Evolutionary conservation across 1,140 invertebrate species (phyloP).

Genomic region (Macrobrachium rosenbergii): DNA sequence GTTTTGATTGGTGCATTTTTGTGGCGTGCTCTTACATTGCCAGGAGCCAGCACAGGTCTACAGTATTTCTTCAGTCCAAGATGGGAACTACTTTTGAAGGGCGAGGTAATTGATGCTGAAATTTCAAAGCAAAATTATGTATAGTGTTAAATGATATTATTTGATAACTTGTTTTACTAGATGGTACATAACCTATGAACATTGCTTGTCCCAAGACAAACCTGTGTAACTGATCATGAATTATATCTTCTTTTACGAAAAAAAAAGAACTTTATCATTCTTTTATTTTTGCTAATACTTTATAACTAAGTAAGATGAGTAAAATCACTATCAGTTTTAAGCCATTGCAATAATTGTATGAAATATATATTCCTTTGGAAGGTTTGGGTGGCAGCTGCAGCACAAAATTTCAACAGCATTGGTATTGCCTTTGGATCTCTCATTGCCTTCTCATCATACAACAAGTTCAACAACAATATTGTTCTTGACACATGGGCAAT

Average conservation of each 20-base stretch:
- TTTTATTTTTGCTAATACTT: too few species aligned
- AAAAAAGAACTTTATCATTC: too few species aligned
- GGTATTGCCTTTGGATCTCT: constrained; percentile 93
- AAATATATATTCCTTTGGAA: constrained; percentile 69
- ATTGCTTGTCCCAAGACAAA: too few species aligned
- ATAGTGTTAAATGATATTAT: too few species aligned
- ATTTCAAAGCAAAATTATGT: too few species aligned
- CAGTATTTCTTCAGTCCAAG: constrained; percentile 48
- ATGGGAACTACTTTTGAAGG: constrained; percentile 43
- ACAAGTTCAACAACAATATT: constrained; percentile 91
- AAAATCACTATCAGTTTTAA: not conserved
- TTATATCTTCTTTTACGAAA: too few species aligned
- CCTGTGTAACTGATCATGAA: too few species aligned
- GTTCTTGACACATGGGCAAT: constrained; percentile 87
- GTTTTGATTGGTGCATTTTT: constrained; percentile 85
- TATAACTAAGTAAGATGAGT: too few species aligned
- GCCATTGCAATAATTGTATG: not conserved
- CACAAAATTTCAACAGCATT: constrained; percentile 93
- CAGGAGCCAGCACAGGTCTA: constrained; percentile 81
- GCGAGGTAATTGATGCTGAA: constrained; percentile 21
- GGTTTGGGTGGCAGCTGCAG: constrained; percentile 92
- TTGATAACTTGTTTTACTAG: too few species aligned
- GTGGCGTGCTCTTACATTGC: constrained; percentile 82
- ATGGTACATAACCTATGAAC: too few species aligned
- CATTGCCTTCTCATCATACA: constrained; percentile 96